Evolutionary conservation across 2,888 invertebrate species (phyloP), one percentile per base, ranked within the genome.

Genomic region (Allophyes oxyacanthae): DNA sequence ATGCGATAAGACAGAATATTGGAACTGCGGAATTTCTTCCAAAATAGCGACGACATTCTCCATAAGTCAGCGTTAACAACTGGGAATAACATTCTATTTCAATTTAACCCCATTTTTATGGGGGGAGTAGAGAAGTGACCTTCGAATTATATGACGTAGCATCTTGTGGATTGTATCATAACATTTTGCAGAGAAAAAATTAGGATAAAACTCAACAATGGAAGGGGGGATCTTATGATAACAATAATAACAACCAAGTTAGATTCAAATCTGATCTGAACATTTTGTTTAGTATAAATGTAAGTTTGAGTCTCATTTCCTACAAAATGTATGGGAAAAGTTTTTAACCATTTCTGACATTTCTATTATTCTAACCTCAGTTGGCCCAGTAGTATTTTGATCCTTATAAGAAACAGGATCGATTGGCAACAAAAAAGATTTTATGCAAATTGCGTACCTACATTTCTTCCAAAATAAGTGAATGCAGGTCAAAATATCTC

Each of bases 1-100:
- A 43, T n/a, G 7, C 33, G n/a, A n/a, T n/a, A n/a, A n/a, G n/a
- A n/a, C 4, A 20, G 11, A 10, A 25, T 26, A 34, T 44, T 32
- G 9, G 7, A 48, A 43, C 11, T 30, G 13, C 28, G 1, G 7
- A 6, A 32, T 43, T n/a, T 37, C 36, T 34, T 38, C 41, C 11
- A 26, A 50, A 61, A 45, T 61, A 66, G 43, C 32, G 43, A 52
- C 45, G 13, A 44, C 45, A 46, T n/a, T 56, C 26, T 33, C 36
- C 38, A 45, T 66, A 66, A 55, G 25, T 62, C 52, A 48, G 34
- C 33, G 30, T 50, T 26, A 38, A 60, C 52, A 44, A 33, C 46
- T 46, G 33, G n/a, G 44, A 58, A 70, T 64, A 72, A 59, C 55
- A 57, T 65, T 65, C 58, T 67, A 75, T 68, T 64, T 68, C 75